These are phyloP conservation scores for Stegophylla sp. DNA, from an alignment of 2,888 invertebrate genomes.

Conservation along the genomic window DNA sequence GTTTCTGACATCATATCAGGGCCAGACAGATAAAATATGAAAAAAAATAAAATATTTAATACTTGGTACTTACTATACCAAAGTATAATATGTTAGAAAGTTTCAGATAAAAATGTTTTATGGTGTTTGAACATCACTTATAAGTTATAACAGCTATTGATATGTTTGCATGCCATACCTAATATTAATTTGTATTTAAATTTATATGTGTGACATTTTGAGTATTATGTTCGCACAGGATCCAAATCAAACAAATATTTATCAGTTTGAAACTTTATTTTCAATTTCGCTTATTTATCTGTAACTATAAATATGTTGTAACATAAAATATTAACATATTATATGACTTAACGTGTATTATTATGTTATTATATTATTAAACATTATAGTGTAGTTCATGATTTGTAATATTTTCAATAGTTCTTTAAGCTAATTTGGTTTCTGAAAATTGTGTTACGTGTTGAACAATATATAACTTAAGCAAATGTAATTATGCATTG, in stretches of 20 bases:
- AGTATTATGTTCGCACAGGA: too few species aligned
- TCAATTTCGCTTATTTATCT: too few species aligned
- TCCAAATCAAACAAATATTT: too few species aligned
- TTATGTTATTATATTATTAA: too few species aligned
- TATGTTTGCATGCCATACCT: neutral
- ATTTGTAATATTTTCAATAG: neutral
- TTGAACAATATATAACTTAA: neutral
- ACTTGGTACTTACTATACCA: slow-evolving; percentile 33
- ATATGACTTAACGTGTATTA: too few species aligned
- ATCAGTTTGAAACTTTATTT: too few species aligned
- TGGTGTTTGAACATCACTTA: neutral
- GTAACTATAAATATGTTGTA: too few species aligned
- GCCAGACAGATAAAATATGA: slow-evolving; percentile 50
- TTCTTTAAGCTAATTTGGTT: neutral
- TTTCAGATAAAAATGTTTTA: slow-evolving; percentile 20
- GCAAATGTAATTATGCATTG: too few species aligned
- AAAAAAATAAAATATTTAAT: neutral
- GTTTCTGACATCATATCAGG: slow-evolving; percentile 57
- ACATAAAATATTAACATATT: too few species aligned
- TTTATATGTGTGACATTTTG: neutral
- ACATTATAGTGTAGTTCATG: too few species aligned
- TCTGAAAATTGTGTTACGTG: neutral
- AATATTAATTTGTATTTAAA: neutral
- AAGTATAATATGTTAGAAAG: slow-evolving; percentile 20
- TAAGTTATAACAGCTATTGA: neutral